Conservation (phyloP, 2,797 vertebrate species). For the Peromyscus melanophrys region DNA sequence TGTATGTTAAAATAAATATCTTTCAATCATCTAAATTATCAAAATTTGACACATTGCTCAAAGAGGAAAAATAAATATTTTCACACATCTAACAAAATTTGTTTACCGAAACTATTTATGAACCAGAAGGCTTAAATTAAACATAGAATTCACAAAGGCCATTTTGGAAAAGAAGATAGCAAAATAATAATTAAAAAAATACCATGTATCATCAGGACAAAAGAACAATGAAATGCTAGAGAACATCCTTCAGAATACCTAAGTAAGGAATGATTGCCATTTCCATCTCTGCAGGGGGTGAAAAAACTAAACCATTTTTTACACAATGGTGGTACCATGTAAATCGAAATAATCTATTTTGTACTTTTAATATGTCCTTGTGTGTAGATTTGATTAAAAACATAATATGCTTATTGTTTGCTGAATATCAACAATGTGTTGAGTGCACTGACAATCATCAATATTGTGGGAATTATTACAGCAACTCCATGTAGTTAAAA, state of each 20-base stretch:
- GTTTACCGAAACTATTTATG: background rate
- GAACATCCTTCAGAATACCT: too few species aligned
- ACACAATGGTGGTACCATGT: background rate
- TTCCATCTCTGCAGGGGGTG: accelerated
- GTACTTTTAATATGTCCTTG: background rate
- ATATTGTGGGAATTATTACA: too few species aligned
- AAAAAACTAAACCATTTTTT: background rate
- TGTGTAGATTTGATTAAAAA: background rate
- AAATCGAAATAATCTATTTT: background rate
- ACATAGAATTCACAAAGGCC: background rate
- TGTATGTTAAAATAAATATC: background rate
- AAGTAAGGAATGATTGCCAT: too few species aligned
- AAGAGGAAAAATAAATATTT: background rate
- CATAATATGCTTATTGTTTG: background rate
- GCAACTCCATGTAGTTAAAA: too few species aligned
- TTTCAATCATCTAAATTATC: background rate
- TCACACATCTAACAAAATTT: background rate
- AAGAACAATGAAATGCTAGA: background rate
- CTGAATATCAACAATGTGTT: background rate
- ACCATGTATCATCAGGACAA: background rate
- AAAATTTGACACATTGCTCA: background rate
- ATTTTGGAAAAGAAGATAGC: background rate
- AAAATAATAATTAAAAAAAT: background rate
- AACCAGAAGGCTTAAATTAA: background rate
- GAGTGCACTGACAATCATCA: background rate